Evolutionary conservation across 2,797 vertebrate species (phyloP).

Genomic region (Lagorchestes hirsutus): DNA sequence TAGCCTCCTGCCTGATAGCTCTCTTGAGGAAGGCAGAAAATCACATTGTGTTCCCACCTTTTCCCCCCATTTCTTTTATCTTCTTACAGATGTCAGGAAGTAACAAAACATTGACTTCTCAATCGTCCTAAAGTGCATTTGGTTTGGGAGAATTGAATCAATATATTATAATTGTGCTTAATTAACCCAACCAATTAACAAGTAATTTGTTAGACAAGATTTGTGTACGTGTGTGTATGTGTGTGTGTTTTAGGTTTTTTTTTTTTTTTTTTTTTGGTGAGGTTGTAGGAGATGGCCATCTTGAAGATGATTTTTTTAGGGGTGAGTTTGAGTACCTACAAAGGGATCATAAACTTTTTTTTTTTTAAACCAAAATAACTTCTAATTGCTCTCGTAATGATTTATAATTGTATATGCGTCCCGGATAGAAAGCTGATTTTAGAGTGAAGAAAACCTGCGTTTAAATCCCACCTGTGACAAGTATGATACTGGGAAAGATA

Average conservation of each 20-base stretch:
- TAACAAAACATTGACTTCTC: constrained; percentile 33
- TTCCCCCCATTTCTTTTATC: neutral
- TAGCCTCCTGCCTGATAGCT: constrained; percentile 54
- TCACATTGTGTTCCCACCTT: neutral
- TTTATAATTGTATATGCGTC: neutral
- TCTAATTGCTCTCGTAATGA: neutral
- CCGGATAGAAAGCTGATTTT: neutral
- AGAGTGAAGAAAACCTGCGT: neutral
- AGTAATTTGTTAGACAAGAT: neutral
- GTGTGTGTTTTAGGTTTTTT: too few species aligned
- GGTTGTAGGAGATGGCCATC: neutral
- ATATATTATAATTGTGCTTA: constrained; percentile 60
- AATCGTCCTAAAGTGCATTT: neutral
- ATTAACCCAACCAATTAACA: neutral
- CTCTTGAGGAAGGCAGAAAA: constrained; percentile 52
- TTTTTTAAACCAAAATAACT: neutral
- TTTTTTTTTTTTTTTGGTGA: neutral
- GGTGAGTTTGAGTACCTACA: neutral
- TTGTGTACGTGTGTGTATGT: neutral
- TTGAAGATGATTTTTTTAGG: neutral
- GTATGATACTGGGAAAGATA: neutral
- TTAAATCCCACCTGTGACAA: neutral
- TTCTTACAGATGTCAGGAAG: constrained; percentile 33
- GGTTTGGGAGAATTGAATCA: constrained; percentile 53
- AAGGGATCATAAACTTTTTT: neutral